Evolutionary conservation across 2,113 vertebrate species (phyloP).

Genomic region (Triplophysa rosa): DNA sequence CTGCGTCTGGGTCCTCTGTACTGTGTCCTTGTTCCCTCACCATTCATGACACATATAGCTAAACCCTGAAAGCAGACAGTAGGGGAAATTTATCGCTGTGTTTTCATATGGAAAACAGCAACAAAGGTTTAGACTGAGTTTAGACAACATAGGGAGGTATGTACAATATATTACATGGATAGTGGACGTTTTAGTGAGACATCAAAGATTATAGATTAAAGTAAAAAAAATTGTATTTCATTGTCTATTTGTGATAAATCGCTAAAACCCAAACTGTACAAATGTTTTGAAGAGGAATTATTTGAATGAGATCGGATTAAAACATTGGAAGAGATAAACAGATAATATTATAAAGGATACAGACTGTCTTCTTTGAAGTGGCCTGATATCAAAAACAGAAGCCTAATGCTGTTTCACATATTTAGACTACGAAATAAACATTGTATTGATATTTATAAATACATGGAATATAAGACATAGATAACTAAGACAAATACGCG

Average conservation of each 20-base stretch:
- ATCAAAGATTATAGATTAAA: too few relatives aligned
- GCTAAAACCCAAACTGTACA: not conserved
- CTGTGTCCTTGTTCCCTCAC: too few relatives aligned
- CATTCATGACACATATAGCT: too few relatives aligned
- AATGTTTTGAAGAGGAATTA: not conserved
- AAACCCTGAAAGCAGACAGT: not conserved
- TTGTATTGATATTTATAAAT: too few relatives aligned
- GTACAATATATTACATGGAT: not conserved
- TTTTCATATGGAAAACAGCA: not conserved
- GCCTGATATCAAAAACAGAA: not conserved
- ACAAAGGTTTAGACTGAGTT: not conserved
- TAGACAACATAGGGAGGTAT: not conserved
- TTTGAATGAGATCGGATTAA: not conserved
- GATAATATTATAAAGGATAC: not conserved
- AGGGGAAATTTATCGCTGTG: constrained; percentile 6
- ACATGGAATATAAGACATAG: too few relatives aligned
- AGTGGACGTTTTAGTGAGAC: not conserved
- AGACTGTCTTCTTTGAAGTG: not conserved
- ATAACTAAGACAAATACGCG: too few relatives aligned
- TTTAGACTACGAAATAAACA: not conserved
- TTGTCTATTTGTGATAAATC: too few relatives aligned
- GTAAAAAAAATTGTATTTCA: too few relatives aligned
- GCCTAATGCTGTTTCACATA: not conserved
- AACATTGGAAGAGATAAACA: not conserved
- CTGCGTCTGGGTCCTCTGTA: too few relatives aligned